Conservation (phyloP, 2,888 invertebrate species). For the Keiferia lycopersicella region DNA sequence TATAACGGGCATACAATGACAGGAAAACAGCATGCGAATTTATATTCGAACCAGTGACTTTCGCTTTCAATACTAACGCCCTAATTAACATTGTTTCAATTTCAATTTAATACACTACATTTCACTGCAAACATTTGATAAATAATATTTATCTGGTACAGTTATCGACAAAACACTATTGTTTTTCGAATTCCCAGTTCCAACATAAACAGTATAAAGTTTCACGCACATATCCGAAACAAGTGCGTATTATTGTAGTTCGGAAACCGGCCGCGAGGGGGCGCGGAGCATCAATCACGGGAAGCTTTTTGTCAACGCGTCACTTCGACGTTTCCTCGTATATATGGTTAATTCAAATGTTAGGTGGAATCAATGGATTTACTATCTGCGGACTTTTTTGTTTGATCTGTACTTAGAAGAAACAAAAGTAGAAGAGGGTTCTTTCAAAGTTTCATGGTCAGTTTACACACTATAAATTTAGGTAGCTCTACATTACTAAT, state of each 20-base stretch:
- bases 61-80: no score
- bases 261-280: slow-evolving; percentile 24
- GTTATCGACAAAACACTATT: slow-evolving; percentile 5
- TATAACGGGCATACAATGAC: no score
- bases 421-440: not conserved
- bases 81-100: no score
- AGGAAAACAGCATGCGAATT: no score
- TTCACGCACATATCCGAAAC: slow-evolving; percentile 17
- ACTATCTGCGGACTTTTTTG: slow-evolving; percentile 15
- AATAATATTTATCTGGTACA: not conserved
- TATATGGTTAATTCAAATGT: slow-evolving; percentile 54
- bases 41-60: not conserved
- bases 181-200: not conserved
- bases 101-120: no score
- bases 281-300: slow-evolving; percentile 56
- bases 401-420: not conserved
- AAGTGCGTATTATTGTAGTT: slow-evolving; percentile 21
- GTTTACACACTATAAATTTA: no score
- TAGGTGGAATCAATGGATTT: slow-evolving; percentile 24
- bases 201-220: slow-evolving; percentile 11
- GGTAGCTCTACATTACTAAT: no score
- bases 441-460: no score
- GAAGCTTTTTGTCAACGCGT: slow-evolving; percentile 59
- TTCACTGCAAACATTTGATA: no score
- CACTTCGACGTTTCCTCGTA: slow-evolving; percentile 56